Evolutionary conservation across 2,888 invertebrate genomes (phyloP), one percentile per base, ranked within the genome.

Genomic region (Drosophila ezoana): DNA sequence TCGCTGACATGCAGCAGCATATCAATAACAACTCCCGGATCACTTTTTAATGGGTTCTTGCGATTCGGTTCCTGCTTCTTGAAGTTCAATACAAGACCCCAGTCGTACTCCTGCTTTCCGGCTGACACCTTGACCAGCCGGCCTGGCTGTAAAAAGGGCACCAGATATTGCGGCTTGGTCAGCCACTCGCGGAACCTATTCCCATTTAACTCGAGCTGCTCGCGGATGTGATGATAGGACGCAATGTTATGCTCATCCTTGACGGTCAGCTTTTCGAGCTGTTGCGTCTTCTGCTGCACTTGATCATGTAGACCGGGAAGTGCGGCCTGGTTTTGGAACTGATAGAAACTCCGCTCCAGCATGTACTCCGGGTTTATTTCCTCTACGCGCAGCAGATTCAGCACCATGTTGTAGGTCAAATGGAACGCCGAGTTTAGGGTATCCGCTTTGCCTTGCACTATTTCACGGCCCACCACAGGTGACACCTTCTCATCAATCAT

Each of bases 311-410:
- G 94, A 44, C 95, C 95, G 0, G 99, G 99, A 88, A 99, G 97
- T 14, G 96, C 95, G 0, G 98, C 95, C 93, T 98, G 99, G 93
- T 99, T 99, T 93, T 99, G 99, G 90, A 99, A 99, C 93, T 99
- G 99, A 93, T 96, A 98, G 93, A 99, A 99, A 81, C 98, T 98
- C 72, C 98, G 94, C 90, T 99, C 99, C 90, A 99, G 93, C 98
- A 99, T 99, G 90, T 98, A 99, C 92, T 99, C 99, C 0, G 99
- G 99, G 93, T 99, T 99, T 59, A 99, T 99, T 93, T 99, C 99
- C 92, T 99, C 99, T 0, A 99, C 99, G 78, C 99, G 93, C 76
- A 99, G 93, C 75, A 99, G 93, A 95, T 99, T 96, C 61, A 98
- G 93, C 4, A 99, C 99, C 99, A 99, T 99, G 92, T 99, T 99